Evolutionary conservation across 2,888 invertebrate species (phyloP).

Genomic region (Paralinhomoeus sp.): DNA sequence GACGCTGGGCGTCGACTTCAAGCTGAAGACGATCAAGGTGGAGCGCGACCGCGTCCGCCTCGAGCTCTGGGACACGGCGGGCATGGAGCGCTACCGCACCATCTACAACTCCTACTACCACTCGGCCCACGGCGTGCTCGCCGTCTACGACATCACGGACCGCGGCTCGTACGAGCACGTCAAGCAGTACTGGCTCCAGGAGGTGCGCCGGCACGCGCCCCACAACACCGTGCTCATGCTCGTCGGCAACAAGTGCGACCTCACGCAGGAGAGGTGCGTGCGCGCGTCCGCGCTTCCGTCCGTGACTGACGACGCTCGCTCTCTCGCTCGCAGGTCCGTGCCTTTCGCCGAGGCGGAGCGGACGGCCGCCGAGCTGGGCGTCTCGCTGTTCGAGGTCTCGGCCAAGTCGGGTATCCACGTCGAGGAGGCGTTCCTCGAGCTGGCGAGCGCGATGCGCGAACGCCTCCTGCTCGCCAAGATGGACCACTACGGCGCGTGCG

Average conservation of each 20-base stretch:
- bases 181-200: constrained; percentile 23
- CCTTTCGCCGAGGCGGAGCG: constrained; percentile 4
- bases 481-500: constrained; percentile 9
- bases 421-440: constrained; percentile 22
- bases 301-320: no score
- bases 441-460: constrained; percentile 23
- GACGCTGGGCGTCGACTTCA: constrained; percentile 25
- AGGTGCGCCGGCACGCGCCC: constrained; percentile 22
- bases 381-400: constrained; percentile 20
- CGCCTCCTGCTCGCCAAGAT: constrained; percentile 12
- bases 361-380: constrained; percentile 19
- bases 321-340: background rate
- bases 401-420: constrained; percentile 13
- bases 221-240: constrained; percentile 24
- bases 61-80: constrained; percentile 20
- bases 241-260: constrained; percentile 25
- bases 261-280: constrained; percentile 2
- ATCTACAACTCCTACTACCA: constrained; percentile 26
- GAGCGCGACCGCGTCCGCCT: constrained; percentile 17
- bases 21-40: constrained; percentile 25
- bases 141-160: constrained; percentile 23
- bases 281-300: no score
- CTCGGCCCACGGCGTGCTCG: constrained; percentile 25
- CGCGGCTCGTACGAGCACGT: constrained; percentile 18
- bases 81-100: constrained; percentile 22